Evolutionary conservation across 2,888 invertebrate species (phyloP).

Genomic region (Choreutis nemorana): DNA sequence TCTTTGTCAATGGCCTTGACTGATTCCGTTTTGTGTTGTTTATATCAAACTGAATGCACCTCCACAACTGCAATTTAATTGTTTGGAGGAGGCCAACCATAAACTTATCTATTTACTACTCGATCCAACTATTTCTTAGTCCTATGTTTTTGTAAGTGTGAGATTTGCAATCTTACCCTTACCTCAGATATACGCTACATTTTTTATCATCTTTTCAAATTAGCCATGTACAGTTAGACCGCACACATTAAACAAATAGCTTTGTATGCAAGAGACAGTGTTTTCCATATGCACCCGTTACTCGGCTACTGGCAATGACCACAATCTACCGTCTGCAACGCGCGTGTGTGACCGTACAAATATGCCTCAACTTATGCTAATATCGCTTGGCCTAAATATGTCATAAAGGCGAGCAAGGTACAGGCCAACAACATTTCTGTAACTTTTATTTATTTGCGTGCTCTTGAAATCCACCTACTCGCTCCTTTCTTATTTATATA

Average conservation of each 20-base stretch:
- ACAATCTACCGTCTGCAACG: slow-evolving; percentile 26
- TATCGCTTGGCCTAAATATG: slow-evolving; percentile 35
- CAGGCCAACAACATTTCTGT: slow-evolving; percentile 35
- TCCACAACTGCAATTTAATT: too few relatives aligned
- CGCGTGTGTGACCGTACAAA: slow-evolving; percentile 20
- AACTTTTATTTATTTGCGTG: slow-evolving; percentile 27
- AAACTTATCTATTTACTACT: too few relatives aligned
- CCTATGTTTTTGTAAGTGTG: too few relatives aligned
- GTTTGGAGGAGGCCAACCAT: too few relatives aligned
- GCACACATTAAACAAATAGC: slow-evolving; percentile 12
- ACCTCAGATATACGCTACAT: too few relatives aligned
- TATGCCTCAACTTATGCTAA: slow-evolving; percentile 39
- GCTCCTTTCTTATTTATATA: neutral
- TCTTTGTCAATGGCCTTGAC: too few relatives aligned
- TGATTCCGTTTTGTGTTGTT: too few relatives aligned
- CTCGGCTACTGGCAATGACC: slow-evolving; percentile 36
- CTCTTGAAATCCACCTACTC: slow-evolving; percentile 12
- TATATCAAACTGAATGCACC: too few relatives aligned
- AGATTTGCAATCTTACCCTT: too few relatives aligned
- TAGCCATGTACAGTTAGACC: slow-evolving; percentile 24
- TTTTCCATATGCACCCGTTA: slow-evolving; percentile 39
- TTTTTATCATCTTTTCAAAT: too few relatives aligned
- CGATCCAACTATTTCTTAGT: too few relatives aligned
- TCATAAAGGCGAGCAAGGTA: slow-evolving; percentile 29
- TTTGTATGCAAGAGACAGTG: slow-evolving; percentile 25